Base-by-base conservation (phyloP, 2,797 vertebrate genomes). In the Leontocebus nigricollis region DNA sequence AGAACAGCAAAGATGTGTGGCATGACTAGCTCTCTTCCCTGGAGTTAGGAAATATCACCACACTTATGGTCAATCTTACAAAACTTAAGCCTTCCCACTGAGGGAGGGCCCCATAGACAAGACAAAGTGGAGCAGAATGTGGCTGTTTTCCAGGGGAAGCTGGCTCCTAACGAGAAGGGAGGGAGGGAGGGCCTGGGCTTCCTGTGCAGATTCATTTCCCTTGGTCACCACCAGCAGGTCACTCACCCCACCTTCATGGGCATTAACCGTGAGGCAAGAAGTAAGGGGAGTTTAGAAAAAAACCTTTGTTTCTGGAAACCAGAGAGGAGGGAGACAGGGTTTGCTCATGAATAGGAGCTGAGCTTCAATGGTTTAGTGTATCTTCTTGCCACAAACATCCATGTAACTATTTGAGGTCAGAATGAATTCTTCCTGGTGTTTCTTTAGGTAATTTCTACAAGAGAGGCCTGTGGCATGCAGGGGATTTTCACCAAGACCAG, bases 301-400 rank as follows among this genome's bases (percentile, higher is more conserved):
- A 44, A 52, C 24, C 73, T n/a, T 91, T 91, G 33, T 44, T 46
- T 41, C 52, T 95, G 26, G 76, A 86, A 83, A 89, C 57, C 46
- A 73, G 33, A 79, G 59, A 93, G 19, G 7, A 91, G 33, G n/a
- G 36, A 93, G 8, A n/a, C 64, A 87, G 22, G 64, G 15, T 79
- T 92, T 57, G 88, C 20, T 61, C 77, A 55, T 39, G 52, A 81
- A 82, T 4, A 79, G 61, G 33, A 52, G 67, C 19, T 64, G 27
- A 52, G 67, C 19, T 64, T 91, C 46, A 52, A 4, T 41, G 9
- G 48, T 85, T 81, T 85, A 59, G 39, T 75, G 59, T 64, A n/a
- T 64, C 94, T 90, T 87, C 48, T 89, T 94, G 61, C 50, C 80
- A 61, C 36, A 96, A 83, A 41, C 26, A 84, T 76, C 61, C 20